These are phyloP conservation scores for Yponomeuta evonymella DNA, from an alignment of 2,888 invertebrate genomes.

Conservation along the genomic window DNA sequence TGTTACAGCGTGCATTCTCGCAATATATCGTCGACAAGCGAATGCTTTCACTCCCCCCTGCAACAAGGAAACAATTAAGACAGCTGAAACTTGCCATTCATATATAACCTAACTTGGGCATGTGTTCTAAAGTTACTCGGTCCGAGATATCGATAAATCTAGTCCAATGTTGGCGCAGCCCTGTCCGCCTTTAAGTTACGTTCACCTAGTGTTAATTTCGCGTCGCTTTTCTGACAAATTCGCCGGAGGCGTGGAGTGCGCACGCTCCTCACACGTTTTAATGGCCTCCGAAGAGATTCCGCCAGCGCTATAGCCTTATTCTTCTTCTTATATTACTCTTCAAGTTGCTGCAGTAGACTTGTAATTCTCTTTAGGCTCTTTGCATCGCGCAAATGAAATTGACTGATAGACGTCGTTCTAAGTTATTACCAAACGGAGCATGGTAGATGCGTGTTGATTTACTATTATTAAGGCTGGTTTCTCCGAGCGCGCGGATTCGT, in stretches of 20 bases:
- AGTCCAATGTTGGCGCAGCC: conserved; percentile 34
- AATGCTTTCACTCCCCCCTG: neutral
- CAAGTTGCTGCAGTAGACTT: conserved; percentile 28
- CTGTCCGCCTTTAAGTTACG: conserved; percentile 48
- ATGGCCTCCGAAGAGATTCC: conserved; percentile 30
- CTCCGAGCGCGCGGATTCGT: no score
- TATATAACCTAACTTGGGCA: conserved; percentile 22
- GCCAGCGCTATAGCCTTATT: conserved; percentile 33
- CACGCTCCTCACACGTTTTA: conserved; percentile 27
- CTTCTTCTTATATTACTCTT: conserved; percentile 35
- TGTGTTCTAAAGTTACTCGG: conserved; percentile 24
- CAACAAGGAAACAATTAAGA: conserved; percentile 11
- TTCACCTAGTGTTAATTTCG: conserved; percentile 65
- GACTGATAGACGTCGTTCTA: neutral
- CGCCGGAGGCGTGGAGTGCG: conserved; percentile 37
- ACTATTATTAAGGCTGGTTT: no score
- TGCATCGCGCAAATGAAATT: neutral
- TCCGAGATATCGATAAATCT: conserved; percentile 41
- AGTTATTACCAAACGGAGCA: neutral
- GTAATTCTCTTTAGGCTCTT: no score
- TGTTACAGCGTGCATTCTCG: neutral
- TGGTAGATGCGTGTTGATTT: no score
- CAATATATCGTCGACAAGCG: neutral
- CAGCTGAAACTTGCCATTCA: conserved; percentile 15
- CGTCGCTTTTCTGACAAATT: conserved; percentile 57